A percentile compares a stretch with the other conserved stretches of the same genome.
Conservation (phyloP, 2,888 invertebrate genomes). For the Clostera curtula region DNA sequence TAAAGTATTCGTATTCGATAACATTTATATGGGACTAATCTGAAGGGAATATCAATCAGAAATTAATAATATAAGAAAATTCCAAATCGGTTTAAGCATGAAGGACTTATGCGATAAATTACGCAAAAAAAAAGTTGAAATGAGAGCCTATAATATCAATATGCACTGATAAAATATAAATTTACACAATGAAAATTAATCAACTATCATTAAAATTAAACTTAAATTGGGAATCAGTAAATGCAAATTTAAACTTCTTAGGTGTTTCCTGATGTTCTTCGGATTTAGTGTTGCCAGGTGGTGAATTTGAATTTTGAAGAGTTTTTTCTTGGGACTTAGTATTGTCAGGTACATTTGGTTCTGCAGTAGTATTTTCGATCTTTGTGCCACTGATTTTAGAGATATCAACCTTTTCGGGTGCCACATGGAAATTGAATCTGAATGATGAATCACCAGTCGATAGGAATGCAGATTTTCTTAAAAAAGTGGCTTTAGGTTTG, state of each 20-base stretch:
- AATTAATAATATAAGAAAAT: too few relatives aligned
- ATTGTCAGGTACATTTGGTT: conserved; percentile 5
- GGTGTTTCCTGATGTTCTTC: conserved; percentile 18
- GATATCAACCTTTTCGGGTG: conserved; percentile 34
- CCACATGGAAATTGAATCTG: conserved; percentile 64
- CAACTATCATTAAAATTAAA: conserved; percentile 81
- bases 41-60: too few relatives aligned
- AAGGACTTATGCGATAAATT: too few relatives aligned
- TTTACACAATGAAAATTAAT: too few relatives aligned
- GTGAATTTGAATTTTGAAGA: too few relatives aligned
- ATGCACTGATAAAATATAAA: too few relatives aligned
- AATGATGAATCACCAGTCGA: conserved; percentile 71
- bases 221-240: conserved; percentile 74
- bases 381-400: conserved; percentile 15
- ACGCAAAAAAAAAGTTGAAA: too few relatives aligned
- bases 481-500: conserved; percentile 77
- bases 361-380: conserved; percentile 12
- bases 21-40: too few relatives aligned
- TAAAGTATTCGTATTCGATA: too few relatives aligned
- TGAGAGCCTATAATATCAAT: too few relatives aligned
- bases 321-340: too few relatives aligned
- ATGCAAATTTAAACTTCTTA: conserved; percentile 51
- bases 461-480: conserved; percentile 78
- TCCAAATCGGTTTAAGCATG: too few relatives aligned
- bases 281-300: conserved; percentile 15